Evolutionary conservation across 2,797 vertebrate species (phyloP).

Genomic region (Etheostoma perlongum): DNA sequence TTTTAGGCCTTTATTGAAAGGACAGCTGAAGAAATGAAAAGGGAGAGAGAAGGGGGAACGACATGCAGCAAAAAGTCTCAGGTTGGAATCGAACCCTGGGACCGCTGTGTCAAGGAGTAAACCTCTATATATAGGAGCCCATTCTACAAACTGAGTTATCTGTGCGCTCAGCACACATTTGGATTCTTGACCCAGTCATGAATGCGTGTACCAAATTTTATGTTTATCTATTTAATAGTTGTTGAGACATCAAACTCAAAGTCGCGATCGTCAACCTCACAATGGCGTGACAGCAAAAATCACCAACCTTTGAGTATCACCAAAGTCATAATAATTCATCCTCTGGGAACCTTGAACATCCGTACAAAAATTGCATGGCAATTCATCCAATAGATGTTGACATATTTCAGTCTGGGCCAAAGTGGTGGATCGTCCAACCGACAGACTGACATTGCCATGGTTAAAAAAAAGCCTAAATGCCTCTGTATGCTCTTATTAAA

Average conservation of each 20-base stretch:
- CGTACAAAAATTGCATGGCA: too few relatives aligned
- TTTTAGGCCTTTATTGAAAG: too few relatives aligned
- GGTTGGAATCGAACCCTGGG: too few relatives aligned
- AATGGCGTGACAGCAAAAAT: background rate
- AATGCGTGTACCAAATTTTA: background rate
- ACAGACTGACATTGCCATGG: background rate
- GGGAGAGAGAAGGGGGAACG: too few relatives aligned
- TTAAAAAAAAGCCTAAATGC: background rate
- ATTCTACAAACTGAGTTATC: too few relatives aligned
- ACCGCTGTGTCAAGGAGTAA: too few relatives aligned
- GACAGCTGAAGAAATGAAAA: too few relatives aligned
- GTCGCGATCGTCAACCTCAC: background rate
- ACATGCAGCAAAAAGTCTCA: too few relatives aligned
- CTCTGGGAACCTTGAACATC: too few relatives aligned
- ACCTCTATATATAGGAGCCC: too few relatives aligned
- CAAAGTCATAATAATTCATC: background rate
- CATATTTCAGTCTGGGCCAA: background rate
- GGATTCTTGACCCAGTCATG: background rate
- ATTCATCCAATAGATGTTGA: background rate
- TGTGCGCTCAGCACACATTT: background rate
- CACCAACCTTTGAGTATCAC: too few relatives aligned
- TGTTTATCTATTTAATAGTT: background rate
- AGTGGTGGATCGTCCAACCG: background rate
- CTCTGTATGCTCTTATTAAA: conserved; percentile 14
- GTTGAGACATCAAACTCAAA: background rate